These are phyloP conservation scores for Carassius auratus DNA, from an alignment of 2,113 vertebrate genomes.

Conservation along the genomic window DNA sequence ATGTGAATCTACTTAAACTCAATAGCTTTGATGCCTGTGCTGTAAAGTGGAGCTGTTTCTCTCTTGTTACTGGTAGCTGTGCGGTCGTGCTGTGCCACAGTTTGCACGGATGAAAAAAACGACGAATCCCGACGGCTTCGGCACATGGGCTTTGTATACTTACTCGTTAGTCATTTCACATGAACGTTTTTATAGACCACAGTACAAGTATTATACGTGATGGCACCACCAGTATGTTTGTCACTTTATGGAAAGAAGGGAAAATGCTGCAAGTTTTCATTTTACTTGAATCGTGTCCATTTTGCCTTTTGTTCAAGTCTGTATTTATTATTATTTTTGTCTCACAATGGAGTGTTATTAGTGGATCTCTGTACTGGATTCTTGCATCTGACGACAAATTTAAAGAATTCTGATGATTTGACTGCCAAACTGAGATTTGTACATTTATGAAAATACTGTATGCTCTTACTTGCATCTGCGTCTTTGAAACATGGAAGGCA, in stretches of 20 bases:
- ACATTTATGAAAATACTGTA: conserved; percentile 27
- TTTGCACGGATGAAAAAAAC: conserved; percentile 25
- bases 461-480: conserved; percentile 18
- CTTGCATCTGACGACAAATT: neutral
- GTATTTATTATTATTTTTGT: conserved; percentile 11
- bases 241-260: conserved; percentile 23
- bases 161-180: conserved; percentile 32
- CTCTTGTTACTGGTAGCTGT: conserved; percentile 40
- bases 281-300: conserved; percentile 41
- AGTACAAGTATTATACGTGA: conserved; percentile 19
- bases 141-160: conserved; percentile 17
- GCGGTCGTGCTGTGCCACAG: conserved; percentile 24
- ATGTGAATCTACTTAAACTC: conserved; percentile 44
- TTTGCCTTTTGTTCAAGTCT: neutral
- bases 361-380: conserved; percentile 15
- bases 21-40: conserved; percentile 33
- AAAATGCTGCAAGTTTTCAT: conserved; percentile 18
- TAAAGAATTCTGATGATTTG: conserved; percentile 1
- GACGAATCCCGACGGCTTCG: neutral
- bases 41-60: conserved; percentile 48
- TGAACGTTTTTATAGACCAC: conserved; percentile 4
- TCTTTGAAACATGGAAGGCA: conserved; percentile 18
- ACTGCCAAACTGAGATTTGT: conserved; percentile 43
- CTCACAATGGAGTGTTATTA: neutral
- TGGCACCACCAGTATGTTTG: conserved; percentile 25